Percentiles rank a stretch among this genome's conserved stretches.
Conservation (phyloP, 2,797 vertebrate genomes). For the Xenops minutus region DNA sequence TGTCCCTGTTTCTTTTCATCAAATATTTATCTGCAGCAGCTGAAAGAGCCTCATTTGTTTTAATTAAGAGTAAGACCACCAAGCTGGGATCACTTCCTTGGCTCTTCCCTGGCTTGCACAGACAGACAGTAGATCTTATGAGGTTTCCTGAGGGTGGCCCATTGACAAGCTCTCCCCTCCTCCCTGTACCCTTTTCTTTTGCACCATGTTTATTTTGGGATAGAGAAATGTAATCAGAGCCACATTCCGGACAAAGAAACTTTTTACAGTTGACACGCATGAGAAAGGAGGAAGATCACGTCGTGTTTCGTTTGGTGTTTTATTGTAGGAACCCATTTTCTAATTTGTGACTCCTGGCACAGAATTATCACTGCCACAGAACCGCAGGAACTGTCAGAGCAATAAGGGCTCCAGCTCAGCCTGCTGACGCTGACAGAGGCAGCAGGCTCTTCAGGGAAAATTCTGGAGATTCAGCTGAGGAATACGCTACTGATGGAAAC, state of each 20-base stretch:
- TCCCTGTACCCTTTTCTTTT: conserved; percentile 27
- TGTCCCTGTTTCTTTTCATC: conserved; percentile 70
- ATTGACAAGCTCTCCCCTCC: conserved; percentile 62
- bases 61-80: conserved; percentile 84
- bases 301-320: neutral
- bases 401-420: neutral
- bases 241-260: conserved; percentile 24
- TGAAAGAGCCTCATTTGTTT: conserved; percentile 73
- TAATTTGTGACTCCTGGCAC: neutral
- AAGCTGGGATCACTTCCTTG: conserved; percentile 80
- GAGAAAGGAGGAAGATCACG: conserved; percentile 35
- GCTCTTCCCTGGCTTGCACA: conserved; percentile 67
- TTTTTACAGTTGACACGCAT: conserved; percentile 38
- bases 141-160: conserved; percentile 68
- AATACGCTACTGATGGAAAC: neutral
- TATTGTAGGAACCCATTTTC: neutral
- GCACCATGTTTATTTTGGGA: conserved; percentile 67
- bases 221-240: conserved; percentile 39
- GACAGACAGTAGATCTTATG: conserved; percentile 39
- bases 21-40: conserved; percentile 75
- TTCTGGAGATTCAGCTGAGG: neutral
- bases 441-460: neutral
- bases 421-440: neutral
- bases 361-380: neutral
- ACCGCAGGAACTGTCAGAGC: neutral